A percentile compares a stretch with the other conserved stretches of the same genome.
These are phyloP conservation scores for Brenthis hecate DNA, from an alignment of 2,888 invertebrate species.

Conservation along the genomic window DNA sequence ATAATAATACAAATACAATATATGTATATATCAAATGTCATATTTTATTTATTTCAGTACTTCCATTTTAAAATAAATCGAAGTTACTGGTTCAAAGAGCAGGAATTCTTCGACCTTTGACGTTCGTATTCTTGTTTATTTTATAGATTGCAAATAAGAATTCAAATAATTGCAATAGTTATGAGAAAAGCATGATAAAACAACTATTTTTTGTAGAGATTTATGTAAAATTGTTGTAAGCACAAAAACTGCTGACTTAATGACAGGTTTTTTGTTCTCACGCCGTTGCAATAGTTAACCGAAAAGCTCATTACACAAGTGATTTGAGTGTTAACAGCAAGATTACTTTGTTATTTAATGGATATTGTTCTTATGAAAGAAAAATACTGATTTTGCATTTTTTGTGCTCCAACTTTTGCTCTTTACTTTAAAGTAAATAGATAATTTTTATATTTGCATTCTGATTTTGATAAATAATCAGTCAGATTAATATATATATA, in stretches of 20 bases:
- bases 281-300: conserved; percentile 20
- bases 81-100: too few species aligned
- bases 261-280: conserved; percentile 20
- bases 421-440: too few species aligned
- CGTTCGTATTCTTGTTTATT: not conserved
- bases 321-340: conserved; percentile 15
- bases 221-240: conserved; percentile 10
- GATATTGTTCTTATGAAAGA: not conserved
- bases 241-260: conserved; percentile 22
- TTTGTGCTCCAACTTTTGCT: not conserved
- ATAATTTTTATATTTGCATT: too few species aligned
- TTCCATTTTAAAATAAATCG: too few species aligned
- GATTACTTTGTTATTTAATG: conserved; percentile 11
- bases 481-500: too few species aligned
- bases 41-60: too few species aligned
- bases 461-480: too few species aligned
- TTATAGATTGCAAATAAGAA: not conserved
- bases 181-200: not conserved
- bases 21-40: too few species aligned
- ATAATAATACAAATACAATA: too few species aligned
- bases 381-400: conserved; percentile 7
- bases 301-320: conserved; percentile 20
- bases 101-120: too few species aligned
- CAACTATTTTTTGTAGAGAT: conserved; percentile 2
- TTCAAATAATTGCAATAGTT: conserved; percentile 9